phyloP scores from a whole-genome alignment of 2,113 vertebrate species.

The Puma concolor region DNA sequence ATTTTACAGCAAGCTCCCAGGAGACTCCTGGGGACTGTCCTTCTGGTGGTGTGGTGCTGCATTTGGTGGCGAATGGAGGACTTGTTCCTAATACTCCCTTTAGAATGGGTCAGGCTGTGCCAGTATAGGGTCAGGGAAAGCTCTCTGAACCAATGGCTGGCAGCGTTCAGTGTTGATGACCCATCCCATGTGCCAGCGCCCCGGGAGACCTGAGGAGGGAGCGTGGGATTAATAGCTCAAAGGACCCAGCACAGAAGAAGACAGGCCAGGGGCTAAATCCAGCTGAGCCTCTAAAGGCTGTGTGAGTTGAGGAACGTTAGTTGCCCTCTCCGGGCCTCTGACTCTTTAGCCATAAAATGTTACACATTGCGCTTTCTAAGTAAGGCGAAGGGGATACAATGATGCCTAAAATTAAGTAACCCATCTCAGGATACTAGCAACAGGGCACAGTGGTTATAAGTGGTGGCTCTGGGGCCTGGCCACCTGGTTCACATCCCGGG shows the following conservation, averaged over 20 bases:
- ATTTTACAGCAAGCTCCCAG: neutral
- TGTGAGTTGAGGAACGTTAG: neutral
- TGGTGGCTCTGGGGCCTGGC: neutral
- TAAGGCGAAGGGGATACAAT: neutral
- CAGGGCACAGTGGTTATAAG: neutral
- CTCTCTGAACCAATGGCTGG: neutral
- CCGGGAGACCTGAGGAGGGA: neutral
- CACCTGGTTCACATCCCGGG: neutral
- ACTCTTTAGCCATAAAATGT: neutral
- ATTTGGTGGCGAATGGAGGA: neutral
- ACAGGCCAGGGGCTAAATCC: neutral
- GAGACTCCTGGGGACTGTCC: neutral
- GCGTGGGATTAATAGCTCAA: neutral
- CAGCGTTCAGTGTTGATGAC: accelerated
- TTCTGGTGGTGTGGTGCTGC: neutral
- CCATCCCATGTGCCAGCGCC: too few species aligned
- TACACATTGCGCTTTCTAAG: neutral
- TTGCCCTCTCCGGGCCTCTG: neutral
- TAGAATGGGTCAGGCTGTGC: neutral
- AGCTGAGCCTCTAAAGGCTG: neutral
- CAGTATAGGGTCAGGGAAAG: neutral
- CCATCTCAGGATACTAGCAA: neutral
- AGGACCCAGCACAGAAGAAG: neutral
- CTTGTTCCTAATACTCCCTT: neutral
- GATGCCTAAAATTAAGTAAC: neutral